Evolutionary conservation across 2,797 vertebrate genomes (phyloP).

Genomic region (Peromyscus melanophrys): DNA sequence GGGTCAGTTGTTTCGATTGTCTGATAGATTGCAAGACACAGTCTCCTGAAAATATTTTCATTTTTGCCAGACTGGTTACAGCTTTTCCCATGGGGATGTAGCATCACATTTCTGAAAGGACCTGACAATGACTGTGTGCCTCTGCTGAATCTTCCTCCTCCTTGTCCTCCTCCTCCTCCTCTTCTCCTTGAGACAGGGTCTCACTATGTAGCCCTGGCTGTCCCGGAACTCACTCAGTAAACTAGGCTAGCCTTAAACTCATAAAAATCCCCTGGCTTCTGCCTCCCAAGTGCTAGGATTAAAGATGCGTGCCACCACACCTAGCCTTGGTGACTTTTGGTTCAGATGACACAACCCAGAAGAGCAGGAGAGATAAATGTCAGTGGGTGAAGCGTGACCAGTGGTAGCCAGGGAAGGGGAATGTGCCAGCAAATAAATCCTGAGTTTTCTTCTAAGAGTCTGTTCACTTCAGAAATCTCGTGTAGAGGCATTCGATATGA

Average conservation of each 20-base stretch:
- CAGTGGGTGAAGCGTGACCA: not conserved
- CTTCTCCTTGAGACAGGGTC: not conserved
- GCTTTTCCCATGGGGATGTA: not conserved
- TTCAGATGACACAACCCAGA: not conserved
- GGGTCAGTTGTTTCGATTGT: not conserved
- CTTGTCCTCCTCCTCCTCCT: too few relatives aligned
- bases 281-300: not conserved
- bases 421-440: not conserved
- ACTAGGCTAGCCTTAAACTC: not conserved
- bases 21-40: not conserved
- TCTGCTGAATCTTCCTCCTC: not conserved
- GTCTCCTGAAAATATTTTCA: not conserved
- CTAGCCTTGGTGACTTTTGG: not conserved
- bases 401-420: not conserved
- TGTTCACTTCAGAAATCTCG: not conserved
- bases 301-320: not conserved
- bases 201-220: not conserved
- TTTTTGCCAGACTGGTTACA: not conserved
- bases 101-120: not conserved
- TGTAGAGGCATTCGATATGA: not conserved
- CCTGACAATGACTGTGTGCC: not conserved
- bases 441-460: not conserved
- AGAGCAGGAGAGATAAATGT: not conserved
- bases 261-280: not conserved
- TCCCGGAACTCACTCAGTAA: not conserved